A percentile compares a stretch with the other conserved stretches of the same genome.
phyloP scores from a whole-genome alignment of 2,888 invertebrate genomes.

The Bombylius discolor region DNA sequence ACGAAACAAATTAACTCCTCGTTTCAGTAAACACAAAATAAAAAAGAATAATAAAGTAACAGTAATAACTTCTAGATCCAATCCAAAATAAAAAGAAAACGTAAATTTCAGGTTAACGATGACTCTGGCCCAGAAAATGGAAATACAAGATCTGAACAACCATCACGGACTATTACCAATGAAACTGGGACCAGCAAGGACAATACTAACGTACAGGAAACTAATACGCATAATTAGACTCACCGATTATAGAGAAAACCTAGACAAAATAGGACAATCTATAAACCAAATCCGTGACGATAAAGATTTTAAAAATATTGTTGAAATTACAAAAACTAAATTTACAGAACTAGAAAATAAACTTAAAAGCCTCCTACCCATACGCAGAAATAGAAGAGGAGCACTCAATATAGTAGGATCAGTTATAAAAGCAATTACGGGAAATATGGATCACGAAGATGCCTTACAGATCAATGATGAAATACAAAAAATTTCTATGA shows the following conservation, averaged over 20 bases:
- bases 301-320: not conserved
- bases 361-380: too few species aligned
- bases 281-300: not conserved
- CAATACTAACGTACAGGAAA: not conserved
- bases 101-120: not conserved
- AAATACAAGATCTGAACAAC: not conserved
- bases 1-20: not conserved
- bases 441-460: too few species aligned
- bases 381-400: too few species aligned
- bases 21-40: not conserved
- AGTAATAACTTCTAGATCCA: not conserved
- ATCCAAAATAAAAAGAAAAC: not conserved
- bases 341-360: not conserved
- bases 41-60: not conserved
- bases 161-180: not conserved
- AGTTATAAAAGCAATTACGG: too few species aligned
- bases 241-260: not conserved
- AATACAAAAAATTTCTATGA: too few species aligned
- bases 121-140: not conserved
- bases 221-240: not conserved
- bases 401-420: too few species aligned
- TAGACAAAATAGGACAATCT: not conserved
- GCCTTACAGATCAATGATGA: too few species aligned
- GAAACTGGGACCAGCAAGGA: not conserved
- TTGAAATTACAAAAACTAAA: not conserved